Evolutionary conservation across 2,113 vertebrate species (phyloP).

Genomic region (Gallinago paraguaiae): DNA sequence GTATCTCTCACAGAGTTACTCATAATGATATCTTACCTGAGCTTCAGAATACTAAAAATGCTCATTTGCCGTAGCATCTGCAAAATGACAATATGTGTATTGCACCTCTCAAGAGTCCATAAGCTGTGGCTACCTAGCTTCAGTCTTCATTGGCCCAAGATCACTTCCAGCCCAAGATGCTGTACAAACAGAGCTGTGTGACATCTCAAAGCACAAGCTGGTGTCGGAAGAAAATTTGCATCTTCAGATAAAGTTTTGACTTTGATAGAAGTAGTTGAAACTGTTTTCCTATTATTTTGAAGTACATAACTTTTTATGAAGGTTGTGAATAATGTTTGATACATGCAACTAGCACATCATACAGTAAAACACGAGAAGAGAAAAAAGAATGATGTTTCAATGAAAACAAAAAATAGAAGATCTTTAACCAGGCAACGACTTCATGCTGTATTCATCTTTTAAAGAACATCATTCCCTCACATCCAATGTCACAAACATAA

Average conservation of each 20-base stretch:
- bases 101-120: neutral
- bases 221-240: neutral
- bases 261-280: neutral
- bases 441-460: neutral
- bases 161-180: neutral
- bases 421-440: neutral
- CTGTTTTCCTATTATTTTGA: neutral
- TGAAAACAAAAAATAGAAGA: neutral
- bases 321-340: neutral
- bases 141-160: neutral
- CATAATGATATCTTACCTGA: neutral
- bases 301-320: neutral
- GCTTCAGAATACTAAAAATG: neutral
- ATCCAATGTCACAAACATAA: neutral
- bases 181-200: neutral
- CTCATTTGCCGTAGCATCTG: neutral
- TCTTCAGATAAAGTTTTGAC: neutral
- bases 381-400: neutral
- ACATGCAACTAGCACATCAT: neutral
- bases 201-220: neutral
- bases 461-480: neutral
- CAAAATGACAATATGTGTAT: neutral
- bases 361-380: neutral
- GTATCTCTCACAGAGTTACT: neutral
- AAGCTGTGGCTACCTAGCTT: neutral